These are phyloP conservation scores for Lochmaea crataegi DNA, from an alignment of 2,888 invertebrate genomes.

Conservation along the genomic window DNA sequence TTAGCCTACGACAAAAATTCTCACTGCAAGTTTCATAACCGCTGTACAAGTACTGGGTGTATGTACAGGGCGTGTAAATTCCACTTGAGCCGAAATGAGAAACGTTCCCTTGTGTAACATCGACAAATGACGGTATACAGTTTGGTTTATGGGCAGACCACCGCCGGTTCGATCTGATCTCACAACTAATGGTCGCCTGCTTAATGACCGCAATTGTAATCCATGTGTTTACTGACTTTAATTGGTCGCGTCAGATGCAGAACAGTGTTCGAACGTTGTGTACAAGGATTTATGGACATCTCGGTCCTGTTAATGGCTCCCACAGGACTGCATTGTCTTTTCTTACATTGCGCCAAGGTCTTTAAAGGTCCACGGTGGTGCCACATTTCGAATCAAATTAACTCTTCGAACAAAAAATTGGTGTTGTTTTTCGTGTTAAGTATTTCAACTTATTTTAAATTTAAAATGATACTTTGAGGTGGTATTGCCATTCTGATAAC, in stretches of 20 bases:
- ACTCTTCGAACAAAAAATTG: background rate
- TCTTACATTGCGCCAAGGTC: slow-evolving; percentile 30
- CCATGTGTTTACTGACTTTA: slow-evolving; percentile 60
- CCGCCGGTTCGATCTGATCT: slow-evolving; percentile 57
- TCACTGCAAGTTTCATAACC: background rate
- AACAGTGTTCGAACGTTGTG: slow-evolving; percentile 54
- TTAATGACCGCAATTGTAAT: slow-evolving; percentile 55
- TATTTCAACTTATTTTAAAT: background rate
- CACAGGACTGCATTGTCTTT: slow-evolving; percentile 56
- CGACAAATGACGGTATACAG: slow-evolving; percentile 53
- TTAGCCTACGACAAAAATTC: background rate
- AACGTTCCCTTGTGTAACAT: slow-evolving; percentile 44
- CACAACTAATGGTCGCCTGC: slow-evolving; percentile 53
- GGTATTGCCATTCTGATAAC: background rate
- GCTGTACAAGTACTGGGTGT: background rate
- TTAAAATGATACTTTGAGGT: background rate
- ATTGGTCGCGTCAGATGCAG: slow-evolving; percentile 56
- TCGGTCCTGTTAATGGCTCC: slow-evolving; percentile 56
- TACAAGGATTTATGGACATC: slow-evolving; percentile 56
- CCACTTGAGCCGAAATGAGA: slow-evolving; percentile 40
- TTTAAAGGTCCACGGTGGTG: slow-evolving; percentile 25
- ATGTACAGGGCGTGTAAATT: slow-evolving; percentile 30
- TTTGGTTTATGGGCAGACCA: slow-evolving; percentile 54
- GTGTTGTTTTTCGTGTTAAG: background rate
- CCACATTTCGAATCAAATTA: slow-evolving; percentile 15